A percentile compares a stretch with the other conserved stretches of the same genome.
Conservation (phyloP, 2,888 invertebrate genomes). For the Andrena hattorfiana region DNA sequence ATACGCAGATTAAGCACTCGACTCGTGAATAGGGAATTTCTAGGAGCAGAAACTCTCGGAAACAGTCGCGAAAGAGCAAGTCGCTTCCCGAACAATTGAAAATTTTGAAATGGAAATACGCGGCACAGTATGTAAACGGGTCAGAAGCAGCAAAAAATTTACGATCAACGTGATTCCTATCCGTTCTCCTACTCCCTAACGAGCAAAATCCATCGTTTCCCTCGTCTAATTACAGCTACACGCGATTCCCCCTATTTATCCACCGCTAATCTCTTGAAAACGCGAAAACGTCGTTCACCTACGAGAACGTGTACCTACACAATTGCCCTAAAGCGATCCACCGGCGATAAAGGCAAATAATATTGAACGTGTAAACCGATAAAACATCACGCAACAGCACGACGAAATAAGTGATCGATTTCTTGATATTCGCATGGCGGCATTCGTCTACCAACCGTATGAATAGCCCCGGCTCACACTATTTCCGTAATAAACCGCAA, state of each 20-base stretch:
- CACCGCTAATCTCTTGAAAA: background rate
- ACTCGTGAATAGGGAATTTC: slow-evolving; percentile 45
- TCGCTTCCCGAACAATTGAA: background rate
- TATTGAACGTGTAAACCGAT: slow-evolving; percentile 31
- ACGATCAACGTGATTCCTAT: background rate
- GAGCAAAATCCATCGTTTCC: background rate
- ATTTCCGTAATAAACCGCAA: slow-evolving; percentile 4
- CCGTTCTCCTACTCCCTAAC: background rate
- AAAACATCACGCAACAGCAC: slow-evolving; percentile 12
- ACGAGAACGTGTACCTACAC: background rate
- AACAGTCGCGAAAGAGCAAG: slow-evolving; percentile 13
- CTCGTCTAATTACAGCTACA: slow-evolving; percentile 1
- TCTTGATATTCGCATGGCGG: background rate
- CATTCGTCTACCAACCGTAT: background rate
- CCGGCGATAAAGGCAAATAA: slow-evolving; percentile 37
- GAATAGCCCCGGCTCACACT: slow-evolving; percentile 2
- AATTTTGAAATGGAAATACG: slow-evolving; percentile 1
- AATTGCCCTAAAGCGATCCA: background rate
- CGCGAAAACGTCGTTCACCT: background rate
- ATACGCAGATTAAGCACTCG: slow-evolving; percentile 47
- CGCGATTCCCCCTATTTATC: background rate
- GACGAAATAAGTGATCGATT: slow-evolving; percentile 33
- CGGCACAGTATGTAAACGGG: background rate
- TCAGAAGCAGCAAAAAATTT: background rate
- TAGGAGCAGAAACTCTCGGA: slow-evolving; percentile 11